These are phyloP conservation scores for Pungitius pungitius DNA, from an alignment of 2,113 vertebrate genomes.

Conservation along the genomic window DNA sequence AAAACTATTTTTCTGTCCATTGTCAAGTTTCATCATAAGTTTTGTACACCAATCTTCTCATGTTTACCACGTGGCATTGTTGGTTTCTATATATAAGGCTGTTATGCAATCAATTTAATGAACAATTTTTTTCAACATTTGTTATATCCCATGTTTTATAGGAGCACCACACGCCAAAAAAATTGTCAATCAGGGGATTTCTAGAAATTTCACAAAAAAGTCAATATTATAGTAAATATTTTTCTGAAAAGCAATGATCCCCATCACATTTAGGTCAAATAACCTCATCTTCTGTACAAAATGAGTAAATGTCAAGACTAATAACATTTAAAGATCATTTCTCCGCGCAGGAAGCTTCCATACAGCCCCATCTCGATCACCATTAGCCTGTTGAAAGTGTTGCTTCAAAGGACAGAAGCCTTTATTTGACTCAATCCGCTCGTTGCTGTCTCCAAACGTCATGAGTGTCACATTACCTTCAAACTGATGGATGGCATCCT, in stretches of 20 bases:
- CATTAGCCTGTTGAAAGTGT: conserved; percentile 47
- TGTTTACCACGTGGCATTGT: background rate
- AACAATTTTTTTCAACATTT: background rate
- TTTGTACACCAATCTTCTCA: background rate
- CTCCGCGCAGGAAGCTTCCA: conserved; percentile 20
- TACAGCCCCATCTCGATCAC: conserved; percentile 52
- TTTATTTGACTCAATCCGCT: conserved; percentile 47
- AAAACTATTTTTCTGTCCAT: background rate
- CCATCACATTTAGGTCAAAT: conserved; percentile 8
- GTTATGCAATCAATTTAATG: background rate
- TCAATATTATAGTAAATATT: background rate
- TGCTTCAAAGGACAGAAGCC: conserved; percentile 64
- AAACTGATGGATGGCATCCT: conserved; percentile 60
- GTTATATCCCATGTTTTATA: background rate
- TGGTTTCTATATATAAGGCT: background rate
- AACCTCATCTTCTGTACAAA: background rate
- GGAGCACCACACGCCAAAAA: background rate
- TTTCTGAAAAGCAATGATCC: background rate
- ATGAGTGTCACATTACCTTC: conserved; percentile 63
- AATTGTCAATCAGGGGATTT: background rate
- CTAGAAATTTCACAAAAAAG: background rate
- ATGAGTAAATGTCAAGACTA: conserved; percentile 1
- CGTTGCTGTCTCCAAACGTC: conserved; percentile 43
- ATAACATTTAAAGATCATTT: conserved; percentile 22
- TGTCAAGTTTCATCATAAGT: background rate